phyloP scores from a whole-genome alignment of 2,888 invertebrate genomes.

The Argyra leucocephala region DNA sequence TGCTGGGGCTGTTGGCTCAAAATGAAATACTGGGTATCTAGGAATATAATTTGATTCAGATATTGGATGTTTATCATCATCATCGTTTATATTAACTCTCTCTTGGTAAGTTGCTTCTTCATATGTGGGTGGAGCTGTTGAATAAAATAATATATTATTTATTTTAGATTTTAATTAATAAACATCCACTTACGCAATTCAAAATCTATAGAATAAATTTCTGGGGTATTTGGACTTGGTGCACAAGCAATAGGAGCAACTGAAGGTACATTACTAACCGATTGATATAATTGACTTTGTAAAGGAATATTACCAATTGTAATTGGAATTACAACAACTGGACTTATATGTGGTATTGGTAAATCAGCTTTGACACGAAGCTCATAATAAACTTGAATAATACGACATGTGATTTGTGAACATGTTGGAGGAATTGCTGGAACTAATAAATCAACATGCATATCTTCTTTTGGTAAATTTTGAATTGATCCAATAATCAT shows the following conservation, averaged over 20 bases:
- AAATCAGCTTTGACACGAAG: slow-evolving; percentile 34
- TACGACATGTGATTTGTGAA: slow-evolving; percentile 33
- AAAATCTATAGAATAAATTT: neutral
- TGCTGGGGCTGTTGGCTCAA: slow-evolving; percentile 24
- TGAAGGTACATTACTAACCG: neutral
- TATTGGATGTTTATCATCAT: slow-evolving; percentile 32
- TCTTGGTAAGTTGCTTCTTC: slow-evolving; percentile 41
- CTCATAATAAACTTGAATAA: slow-evolving; percentile 38
- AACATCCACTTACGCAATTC: neutral
- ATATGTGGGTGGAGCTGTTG: slow-evolving; percentile 40
- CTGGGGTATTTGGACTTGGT: neutral
- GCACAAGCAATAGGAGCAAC: slow-evolving; percentile 27
- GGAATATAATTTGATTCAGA: slow-evolving; percentile 35
- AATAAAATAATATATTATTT: neutral
- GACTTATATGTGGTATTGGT: slow-evolving; percentile 34
- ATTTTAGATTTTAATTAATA: neutral
- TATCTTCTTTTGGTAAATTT: slow-evolving; percentile 27
- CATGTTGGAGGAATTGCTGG: slow-evolving; percentile 41
- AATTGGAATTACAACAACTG: slow-evolving; percentile 35
- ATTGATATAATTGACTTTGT: slow-evolving; percentile 14
- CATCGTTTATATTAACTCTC: slow-evolving; percentile 34
- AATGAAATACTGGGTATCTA: slow-evolving; percentile 39
- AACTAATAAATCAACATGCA: slow-evolving; percentile 33
- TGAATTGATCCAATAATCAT: slow-evolving; percentile 25
- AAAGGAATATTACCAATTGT: slow-evolving; percentile 41